A percentile compares a stretch with the other conserved stretches of the same genome.
Conservation (phyloP, 2,113 vertebrate species). For the Anhinga rufa region DNA sequence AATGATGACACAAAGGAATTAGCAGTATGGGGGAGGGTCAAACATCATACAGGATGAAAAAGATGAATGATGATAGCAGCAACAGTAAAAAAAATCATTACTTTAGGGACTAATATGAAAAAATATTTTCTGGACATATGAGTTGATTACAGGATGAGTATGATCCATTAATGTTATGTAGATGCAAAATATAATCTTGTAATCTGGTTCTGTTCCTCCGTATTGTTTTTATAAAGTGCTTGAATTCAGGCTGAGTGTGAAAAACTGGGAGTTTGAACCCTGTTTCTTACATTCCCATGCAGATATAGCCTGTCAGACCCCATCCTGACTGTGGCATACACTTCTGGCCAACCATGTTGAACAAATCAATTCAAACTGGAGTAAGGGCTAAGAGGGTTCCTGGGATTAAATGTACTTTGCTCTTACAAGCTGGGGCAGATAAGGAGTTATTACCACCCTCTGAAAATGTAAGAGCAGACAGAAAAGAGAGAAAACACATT, state of each 20-base stretch:
- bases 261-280: background rate
- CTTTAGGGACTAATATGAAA: background rate
- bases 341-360: background rate
- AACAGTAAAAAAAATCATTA: background rate
- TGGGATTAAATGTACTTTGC: background rate
- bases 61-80: background rate
- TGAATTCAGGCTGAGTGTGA: background rate
- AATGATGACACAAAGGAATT: background rate
- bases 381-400: background rate
- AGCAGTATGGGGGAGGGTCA: background rate
- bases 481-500: background rate
- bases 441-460: background rate
- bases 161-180: background rate
- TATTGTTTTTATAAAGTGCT: background rate
- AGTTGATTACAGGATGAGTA: background rate
- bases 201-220: background rate
- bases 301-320: background rate
- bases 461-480: background rate
- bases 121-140: background rate
- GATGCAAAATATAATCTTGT: background rate
- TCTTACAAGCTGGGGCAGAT: background rate
- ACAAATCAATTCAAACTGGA: background rate
- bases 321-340: background rate
- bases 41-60: background rate
- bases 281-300: background rate